phyloP scores from a whole-genome alignment of 2,888 invertebrate species.

The Cephonodes hylas region DNA sequence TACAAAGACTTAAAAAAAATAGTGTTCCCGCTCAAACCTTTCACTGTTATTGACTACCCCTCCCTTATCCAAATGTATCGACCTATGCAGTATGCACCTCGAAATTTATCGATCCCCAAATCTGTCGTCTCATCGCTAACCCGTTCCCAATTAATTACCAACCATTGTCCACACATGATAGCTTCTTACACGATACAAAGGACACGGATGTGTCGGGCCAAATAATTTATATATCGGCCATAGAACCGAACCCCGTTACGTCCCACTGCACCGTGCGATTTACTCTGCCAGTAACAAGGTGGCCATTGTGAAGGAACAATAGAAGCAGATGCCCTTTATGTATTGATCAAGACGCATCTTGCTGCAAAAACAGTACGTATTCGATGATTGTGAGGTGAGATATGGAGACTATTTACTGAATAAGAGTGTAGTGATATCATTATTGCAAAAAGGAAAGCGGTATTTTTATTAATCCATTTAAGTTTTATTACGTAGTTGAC shows the following conservation, averaged over 20 bases:
- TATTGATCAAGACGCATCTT: not conserved
- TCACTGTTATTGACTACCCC: too few species aligned
- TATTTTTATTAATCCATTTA: too few species aligned
- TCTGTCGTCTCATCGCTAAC: too few species aligned
- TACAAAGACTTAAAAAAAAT: too few species aligned
- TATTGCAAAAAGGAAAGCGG: too few species aligned
- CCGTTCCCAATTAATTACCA: not conserved
- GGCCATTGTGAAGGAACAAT: slow-evolving; percentile 1
- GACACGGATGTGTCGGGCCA: not conserved
- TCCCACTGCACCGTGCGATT: slow-evolving; percentile 1
- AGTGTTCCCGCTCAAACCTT: too few species aligned
- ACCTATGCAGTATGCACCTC: too few species aligned
- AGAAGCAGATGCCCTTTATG: not conserved
- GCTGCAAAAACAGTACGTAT: not conserved
- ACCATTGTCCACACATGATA: not conserved
- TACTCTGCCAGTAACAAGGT: not conserved
- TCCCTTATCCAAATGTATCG: too few species aligned
- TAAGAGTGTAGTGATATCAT: too few species aligned
- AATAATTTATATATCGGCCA: not conserved
- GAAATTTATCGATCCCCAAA: too few species aligned
- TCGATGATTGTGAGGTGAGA: not conserved
- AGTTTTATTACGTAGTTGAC: too few species aligned
- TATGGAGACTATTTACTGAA: too few species aligned
- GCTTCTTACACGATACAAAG: slow-evolving; percentile 1
- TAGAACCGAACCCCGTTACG: not conserved